These are phyloP conservation scores for Burhinus oedicnemus DNA, from an alignment of 2,113 vertebrate genomes.

Conservation along the genomic window DNA sequence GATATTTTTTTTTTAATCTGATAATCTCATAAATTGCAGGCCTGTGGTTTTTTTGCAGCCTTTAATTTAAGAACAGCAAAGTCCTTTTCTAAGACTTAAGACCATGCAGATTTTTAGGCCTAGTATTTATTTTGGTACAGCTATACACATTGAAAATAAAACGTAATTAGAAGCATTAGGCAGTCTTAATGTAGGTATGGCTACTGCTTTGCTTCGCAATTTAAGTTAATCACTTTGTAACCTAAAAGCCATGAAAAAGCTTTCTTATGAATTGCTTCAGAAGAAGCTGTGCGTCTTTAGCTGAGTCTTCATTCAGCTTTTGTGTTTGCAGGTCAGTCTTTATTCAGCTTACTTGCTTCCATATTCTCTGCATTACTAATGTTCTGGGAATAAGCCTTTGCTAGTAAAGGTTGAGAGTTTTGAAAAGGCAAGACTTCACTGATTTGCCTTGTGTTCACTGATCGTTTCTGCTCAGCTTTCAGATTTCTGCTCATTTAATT, in stretches of 20 bases:
- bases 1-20: not conserved
- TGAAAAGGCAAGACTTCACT: not conserved
- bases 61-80: not conserved
- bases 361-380: not conserved
- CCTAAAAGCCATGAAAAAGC: not conserved
- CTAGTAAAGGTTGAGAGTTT: not conserved
- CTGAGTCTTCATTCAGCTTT: not conserved
- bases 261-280: not conserved
- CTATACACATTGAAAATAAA: not conserved
- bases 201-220: not conserved
- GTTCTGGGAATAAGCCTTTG: not conserved
- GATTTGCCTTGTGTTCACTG: not conserved
- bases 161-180: not conserved
- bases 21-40: not conserved
- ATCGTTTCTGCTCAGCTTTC: not conserved
- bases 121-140: not conserved
- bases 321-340: not conserved
- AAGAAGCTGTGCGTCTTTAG: not conserved
- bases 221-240: not conserved
- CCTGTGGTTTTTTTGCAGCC: not conserved
- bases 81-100: not conserved
- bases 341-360: not conserved
- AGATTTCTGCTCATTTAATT: not conserved
- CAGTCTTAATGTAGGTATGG: not conserved
- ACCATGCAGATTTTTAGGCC: not conserved